phyloP scores from a whole-genome alignment of 2,113 vertebrate genomes.

The Sapajus apella region DNA sequence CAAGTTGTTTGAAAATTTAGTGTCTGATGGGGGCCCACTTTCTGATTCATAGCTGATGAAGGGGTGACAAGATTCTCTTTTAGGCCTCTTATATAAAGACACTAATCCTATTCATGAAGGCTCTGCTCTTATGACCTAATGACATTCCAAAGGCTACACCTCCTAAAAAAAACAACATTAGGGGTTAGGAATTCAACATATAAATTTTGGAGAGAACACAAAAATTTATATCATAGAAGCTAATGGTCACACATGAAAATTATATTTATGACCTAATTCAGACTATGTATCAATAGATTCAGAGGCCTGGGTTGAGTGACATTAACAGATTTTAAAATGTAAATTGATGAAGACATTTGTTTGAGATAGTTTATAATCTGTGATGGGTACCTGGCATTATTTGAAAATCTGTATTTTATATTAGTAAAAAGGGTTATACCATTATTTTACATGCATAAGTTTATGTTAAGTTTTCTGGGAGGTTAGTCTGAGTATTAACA shows the following conservation, averaged over 20 bases:
- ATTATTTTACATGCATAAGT: not conserved
- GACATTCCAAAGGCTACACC: too few relatives aligned
- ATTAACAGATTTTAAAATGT: not conserved
- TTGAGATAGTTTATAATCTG: not conserved
- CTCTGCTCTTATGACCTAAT: not conserved
- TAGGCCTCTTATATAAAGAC: not conserved
- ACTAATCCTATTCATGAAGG: not conserved
- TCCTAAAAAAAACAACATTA: not conserved
- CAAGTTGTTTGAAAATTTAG: not conserved
- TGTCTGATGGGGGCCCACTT: not conserved
- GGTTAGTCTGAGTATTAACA: not conserved
- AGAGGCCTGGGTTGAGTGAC: not conserved
- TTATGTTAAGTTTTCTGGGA: not conserved
- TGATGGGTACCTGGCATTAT: not conserved
- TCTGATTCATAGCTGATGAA: not conserved
- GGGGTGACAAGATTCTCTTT: not conserved
- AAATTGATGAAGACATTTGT: not conserved
- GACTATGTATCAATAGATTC: not conserved
- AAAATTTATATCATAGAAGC: too few relatives aligned
- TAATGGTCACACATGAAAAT: not conserved
- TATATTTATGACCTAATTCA: not conserved
- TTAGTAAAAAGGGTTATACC: not conserved
- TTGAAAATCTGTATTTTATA: not conserved
- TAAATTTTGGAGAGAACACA: not conserved
- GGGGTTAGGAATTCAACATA: not conserved